A percentile compares a stretch with the other conserved stretches of the same genome.
These are phyloP conservation scores for Leptinotarsa juncta DNA, from an alignment of 2,888 invertebrate species.

Conservation along the genomic window DNA sequence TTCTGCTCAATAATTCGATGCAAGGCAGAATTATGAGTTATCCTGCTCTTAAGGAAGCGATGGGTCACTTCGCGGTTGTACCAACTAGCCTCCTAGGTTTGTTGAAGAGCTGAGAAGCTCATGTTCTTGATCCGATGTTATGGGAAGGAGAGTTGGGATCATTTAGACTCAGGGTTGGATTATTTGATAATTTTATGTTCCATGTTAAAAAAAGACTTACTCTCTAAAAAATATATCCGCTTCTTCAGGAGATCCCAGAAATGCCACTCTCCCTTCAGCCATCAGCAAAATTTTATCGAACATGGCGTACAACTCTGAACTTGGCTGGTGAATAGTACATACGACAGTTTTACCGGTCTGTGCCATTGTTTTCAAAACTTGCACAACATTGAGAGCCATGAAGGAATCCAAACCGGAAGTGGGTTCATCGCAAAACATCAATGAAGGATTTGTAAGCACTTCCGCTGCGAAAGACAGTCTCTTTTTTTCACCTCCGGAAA, in stretches of 20 bases:
- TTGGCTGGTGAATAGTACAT: slow-evolving; percentile 95
- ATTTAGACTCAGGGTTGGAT: no score
- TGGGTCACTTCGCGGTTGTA: no score
- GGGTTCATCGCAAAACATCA: slow-evolving; percentile 97
- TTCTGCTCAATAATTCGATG: no score
- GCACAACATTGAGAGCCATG: slow-evolving; percentile 94
- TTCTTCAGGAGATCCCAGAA: slow-evolving; percentile 83
- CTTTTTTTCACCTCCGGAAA: slow-evolving; percentile 97
- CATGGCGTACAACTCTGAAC: slow-evolving; percentile 89
- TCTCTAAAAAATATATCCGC: slow-evolving; percentile 84
- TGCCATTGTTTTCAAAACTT: slow-evolving; percentile 79
- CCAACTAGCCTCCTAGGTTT: no score
- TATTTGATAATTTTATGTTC: no score
- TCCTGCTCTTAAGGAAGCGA: no score
- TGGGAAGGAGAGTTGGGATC: no score
- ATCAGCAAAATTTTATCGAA: slow-evolving; percentile 90
- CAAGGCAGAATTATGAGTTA: no score
- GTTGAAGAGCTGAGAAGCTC: no score
- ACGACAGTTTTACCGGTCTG: slow-evolving; percentile 90
- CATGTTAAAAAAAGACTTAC: slow-evolving; percentile 64
- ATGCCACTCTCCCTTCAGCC: slow-evolving; percentile 92
- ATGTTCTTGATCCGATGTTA: no score
- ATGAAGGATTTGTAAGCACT: slow-evolving; percentile 92
- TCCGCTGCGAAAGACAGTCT: slow-evolving; percentile 97
- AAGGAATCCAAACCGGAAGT: slow-evolving; percentile 92